Evolutionary conservation across 2,113 vertebrate species (phyloP).

Genomic region (Scomber scombrus): DNA sequence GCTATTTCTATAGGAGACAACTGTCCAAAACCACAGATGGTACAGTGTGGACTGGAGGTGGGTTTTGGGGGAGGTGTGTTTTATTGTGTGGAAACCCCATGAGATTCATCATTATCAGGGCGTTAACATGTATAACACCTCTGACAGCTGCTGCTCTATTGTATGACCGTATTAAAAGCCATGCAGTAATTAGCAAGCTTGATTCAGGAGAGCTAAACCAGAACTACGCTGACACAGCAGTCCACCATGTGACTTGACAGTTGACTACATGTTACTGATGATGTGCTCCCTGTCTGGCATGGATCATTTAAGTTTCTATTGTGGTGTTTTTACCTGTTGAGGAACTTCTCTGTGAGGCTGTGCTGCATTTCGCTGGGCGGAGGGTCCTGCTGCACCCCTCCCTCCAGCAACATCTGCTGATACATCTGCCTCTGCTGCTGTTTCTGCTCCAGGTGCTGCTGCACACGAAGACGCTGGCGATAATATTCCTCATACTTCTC

Average conservation of each 20-base stretch:
- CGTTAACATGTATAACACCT: constrained; percentile 34
- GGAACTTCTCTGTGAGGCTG: constrained; percentile 97
- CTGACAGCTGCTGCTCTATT: constrained; percentile 62
- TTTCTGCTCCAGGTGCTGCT: constrained; percentile 99
- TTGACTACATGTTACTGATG: background rate
- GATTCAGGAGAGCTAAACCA: background rate
- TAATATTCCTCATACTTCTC: constrained; percentile 98
- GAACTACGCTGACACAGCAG: background rate
- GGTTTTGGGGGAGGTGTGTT: constrained; percentile 19
- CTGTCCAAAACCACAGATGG: constrained; percentile 64
- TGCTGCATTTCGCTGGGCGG: constrained; percentile 88
- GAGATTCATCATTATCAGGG: constrained; percentile 59
- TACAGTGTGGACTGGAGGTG: constrained; percentile 19
- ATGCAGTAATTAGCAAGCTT: constrained; percentile 1
- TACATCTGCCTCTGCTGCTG: constrained; percentile 96
- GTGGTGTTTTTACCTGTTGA: constrained; percentile 88
- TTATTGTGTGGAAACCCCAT: constrained; percentile 26
- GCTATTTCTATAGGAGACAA: background rate
- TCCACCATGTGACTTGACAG: background rate
- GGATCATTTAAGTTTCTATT: background rate
- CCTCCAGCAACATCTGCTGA: constrained; percentile 97
- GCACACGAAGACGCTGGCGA: constrained; percentile 94
- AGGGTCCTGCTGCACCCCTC: constrained; percentile 94
- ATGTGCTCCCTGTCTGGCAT: no score
- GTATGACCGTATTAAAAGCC: constrained; percentile 3